Conservation (phyloP, 2,113 vertebrate species). For the Montifringilla adamsi region DNA sequence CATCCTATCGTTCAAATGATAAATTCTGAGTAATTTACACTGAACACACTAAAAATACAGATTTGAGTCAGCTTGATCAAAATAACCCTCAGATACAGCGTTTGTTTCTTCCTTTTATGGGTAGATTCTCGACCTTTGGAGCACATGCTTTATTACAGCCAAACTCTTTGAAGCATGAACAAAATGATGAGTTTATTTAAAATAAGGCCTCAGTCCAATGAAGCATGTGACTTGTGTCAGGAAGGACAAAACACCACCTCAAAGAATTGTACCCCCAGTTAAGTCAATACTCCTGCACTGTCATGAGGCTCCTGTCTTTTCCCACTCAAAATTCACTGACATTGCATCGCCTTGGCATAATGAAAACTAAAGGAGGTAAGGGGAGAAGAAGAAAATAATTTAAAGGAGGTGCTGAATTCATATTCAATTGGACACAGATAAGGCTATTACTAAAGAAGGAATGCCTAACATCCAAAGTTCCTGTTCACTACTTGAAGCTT, state of each 20-base stretch:
- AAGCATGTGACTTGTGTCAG: background rate
- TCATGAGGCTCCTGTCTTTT: background rate
- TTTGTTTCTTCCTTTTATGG: slow-evolving; percentile 58
- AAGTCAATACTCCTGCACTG: background rate
- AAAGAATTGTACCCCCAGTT: background rate
- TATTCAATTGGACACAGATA: background rate
- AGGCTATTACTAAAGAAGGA: background rate
- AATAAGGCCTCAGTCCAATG: slow-evolving; percentile 15
- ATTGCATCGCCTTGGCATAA: background rate
- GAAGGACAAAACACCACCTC: background rate
- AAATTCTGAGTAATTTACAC: slow-evolving; percentile 53
- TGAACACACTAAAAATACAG: slow-evolving; percentile 64
- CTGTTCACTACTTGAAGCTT: background rate
- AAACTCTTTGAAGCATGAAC: slow-evolving; percentile 51
- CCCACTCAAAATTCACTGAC: background rate
- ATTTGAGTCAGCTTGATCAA: slow-evolving; percentile 67
- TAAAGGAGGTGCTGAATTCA: background rate
- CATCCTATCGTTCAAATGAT: slow-evolving; percentile 24
- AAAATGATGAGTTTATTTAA: slow-evolving; percentile 54
- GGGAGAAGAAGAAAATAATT: background rate
- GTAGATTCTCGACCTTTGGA: slow-evolving; percentile 51
- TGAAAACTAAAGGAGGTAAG: background rate
- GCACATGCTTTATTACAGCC: slow-evolving; percentile 49
- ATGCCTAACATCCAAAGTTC: background rate
- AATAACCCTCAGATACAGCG: slow-evolving; percentile 45